Percentiles rank a stretch among this genome's conserved stretches.
Conservation (phyloP, 92 coral and sea anemone genomes). For the Galaxea fascicularis region DNA sequence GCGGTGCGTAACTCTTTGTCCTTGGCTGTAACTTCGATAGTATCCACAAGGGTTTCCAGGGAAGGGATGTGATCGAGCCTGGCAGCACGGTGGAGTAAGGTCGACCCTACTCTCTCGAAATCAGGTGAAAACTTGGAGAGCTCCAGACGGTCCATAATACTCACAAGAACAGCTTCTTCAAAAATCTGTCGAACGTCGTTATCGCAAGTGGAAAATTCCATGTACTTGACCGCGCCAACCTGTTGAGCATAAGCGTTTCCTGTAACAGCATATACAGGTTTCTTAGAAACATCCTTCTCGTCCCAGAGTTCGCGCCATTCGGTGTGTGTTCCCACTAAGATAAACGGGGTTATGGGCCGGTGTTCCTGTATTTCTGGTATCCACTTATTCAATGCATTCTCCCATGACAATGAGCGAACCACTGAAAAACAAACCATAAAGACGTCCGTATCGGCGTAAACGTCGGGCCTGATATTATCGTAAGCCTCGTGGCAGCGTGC, state of each 20-base stretch:
- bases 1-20: conserved; percentile 75
- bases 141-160: conserved; percentile 82
- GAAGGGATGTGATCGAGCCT: conserved; percentile 80
- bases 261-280: conserved; percentile 75
- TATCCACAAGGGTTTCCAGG: conserved; percentile 70
- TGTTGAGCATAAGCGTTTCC: conserved; percentile 81
- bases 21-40: conserved; percentile 77
- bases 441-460: conserved; percentile 86
- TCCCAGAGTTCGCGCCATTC: conserved; percentile 91
- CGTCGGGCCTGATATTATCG: conserved; percentile 69
- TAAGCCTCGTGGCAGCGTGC: conserved; percentile 78
- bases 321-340: conserved; percentile 95
- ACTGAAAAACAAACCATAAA: conserved; percentile 98
- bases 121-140: conserved; percentile 79
- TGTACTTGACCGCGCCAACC: conserved; percentile 85
- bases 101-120: conserved; percentile 69
- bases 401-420: conserved; percentile 76
- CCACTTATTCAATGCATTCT: conserved; percentile 86
- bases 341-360: conserved; percentile 92
- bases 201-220: conserved; percentile 77
- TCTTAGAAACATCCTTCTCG: conserved; percentile 68
- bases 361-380: conserved; percentile 86
- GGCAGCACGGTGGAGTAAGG: conserved; percentile 86
- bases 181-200: conserved; percentile 67
- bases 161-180: conserved; percentile 73